phyloP scores from a whole-genome alignment of 2,888 invertebrate species.

The Gerris lacustris region DNA sequence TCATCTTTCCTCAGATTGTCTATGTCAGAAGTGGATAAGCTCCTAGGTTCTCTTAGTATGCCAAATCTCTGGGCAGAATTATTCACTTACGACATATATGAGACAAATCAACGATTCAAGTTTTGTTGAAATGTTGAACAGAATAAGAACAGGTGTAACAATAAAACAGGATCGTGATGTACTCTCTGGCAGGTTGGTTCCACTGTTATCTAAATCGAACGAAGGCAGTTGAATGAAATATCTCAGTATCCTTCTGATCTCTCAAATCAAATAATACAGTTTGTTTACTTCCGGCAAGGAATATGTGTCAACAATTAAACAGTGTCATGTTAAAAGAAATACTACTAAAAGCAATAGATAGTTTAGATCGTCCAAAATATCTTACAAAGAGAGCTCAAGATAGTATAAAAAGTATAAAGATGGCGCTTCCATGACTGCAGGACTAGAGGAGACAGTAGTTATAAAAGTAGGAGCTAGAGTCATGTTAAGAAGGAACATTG shows the following conservation, averaged over 20 bases:
- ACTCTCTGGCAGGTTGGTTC: constrained; percentile 8
- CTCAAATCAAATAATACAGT: constrained; percentile 30
- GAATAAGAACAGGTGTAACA: constrained; percentile 10
- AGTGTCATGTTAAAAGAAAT: constrained; percentile 32
- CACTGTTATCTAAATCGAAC: constrained; percentile 10
- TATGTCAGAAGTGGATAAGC: too few species aligned
- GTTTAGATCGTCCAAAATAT: constrained; percentile 24
- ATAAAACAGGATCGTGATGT: constrained; percentile 13
- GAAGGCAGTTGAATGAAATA: constrained; percentile 16
- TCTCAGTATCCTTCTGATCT: constrained; percentile 19
- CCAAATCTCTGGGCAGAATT: constrained; percentile 29
- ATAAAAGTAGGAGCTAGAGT: constrained; percentile 28
- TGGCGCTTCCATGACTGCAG: constrained; percentile 27
- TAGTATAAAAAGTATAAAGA: too few species aligned
- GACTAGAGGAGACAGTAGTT: constrained; percentile 28
- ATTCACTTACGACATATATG: constrained; percentile 33
- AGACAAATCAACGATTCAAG: constrained; percentile 28
- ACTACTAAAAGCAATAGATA: constrained; percentile 27
- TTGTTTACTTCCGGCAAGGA: constrained; percentile 32
- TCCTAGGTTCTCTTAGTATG: too few species aligned
- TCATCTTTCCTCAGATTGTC: constrained; percentile 32
- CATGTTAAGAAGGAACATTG: constrained; percentile 31
- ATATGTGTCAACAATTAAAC: constrained; percentile 33
- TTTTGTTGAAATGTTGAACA: constrained; percentile 18
- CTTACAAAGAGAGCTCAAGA: constrained; percentile 25